These are phyloP conservation scores for Sipha maydis DNA, from an alignment of 2,888 invertebrate genomes.

Conservation along the genomic window DNA sequence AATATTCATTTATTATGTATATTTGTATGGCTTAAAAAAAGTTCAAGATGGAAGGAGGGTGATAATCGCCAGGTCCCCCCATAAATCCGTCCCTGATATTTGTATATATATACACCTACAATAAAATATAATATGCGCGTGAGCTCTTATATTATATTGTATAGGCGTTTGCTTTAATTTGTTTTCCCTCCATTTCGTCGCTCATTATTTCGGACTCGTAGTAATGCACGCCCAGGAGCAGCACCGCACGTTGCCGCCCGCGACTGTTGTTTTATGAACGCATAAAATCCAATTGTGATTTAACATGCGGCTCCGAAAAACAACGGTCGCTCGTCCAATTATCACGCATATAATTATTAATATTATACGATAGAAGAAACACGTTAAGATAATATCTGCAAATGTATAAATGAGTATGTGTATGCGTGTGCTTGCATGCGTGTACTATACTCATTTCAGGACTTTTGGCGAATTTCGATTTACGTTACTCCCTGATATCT, in stretches of 20 bases:
- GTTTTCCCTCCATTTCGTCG: background rate
- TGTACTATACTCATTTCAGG: no score
- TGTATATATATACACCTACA: no score
- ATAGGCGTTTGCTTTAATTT: background rate
- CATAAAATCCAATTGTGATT: conserved; percentile 1
- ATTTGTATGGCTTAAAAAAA: no score
- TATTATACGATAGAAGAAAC: background rate
- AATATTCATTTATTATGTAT: no score
- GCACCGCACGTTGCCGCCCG: background rate
- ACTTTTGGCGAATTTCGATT: no score
- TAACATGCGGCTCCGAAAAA: background rate
- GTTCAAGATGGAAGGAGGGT: no score
- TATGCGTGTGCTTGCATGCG: no score
- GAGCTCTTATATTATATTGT: background rate
- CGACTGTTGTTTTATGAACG: conserved; percentile 2
- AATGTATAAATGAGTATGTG: background rate
- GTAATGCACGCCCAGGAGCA: background rate
- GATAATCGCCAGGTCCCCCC: no score
- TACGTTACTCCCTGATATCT: no score
- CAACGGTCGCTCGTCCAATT: conserved; percentile 6
- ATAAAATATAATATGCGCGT: no score
- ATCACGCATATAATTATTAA: background rate
- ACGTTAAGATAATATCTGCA: background rate
- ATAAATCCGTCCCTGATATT: no score
- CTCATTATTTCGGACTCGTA: conserved; percentile 13